A percentile compares a stretch with the other conserved stretches of the same genome.
These are phyloP conservation scores for Bathynomus jamesi DNA, from an alignment of 1,140 invertebrate species.

Conservation along the genomic window DNA sequence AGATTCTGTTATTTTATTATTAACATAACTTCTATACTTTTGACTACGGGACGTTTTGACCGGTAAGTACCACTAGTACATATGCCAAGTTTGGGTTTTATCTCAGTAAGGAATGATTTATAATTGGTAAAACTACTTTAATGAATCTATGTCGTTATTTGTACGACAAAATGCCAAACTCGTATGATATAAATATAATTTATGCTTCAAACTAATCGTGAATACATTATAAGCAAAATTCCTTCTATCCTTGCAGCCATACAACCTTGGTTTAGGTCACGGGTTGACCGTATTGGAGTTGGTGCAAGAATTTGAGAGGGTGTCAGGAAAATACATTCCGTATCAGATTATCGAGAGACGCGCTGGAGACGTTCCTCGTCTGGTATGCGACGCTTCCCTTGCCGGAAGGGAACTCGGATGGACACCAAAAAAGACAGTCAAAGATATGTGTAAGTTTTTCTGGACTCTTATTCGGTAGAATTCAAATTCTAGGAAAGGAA, in stretches of 20 bases:
- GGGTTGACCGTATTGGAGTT: slow-evolving; percentile 47
- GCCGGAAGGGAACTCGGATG: slow-evolving; percentile 72
- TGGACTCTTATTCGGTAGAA: background rate
- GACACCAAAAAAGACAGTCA: slow-evolving; percentile 65
- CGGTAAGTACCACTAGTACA: no score
- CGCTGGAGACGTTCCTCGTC: slow-evolving; percentile 73
- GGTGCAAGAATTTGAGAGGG: slow-evolving; percentile 12
- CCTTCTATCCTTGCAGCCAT: slow-evolving; percentile 49
- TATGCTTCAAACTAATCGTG: no score
- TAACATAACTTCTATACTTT: no score
- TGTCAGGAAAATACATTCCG: slow-evolving; percentile 56
- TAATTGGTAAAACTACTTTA: no score
- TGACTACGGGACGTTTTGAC: no score
- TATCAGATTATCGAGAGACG: slow-evolving; percentile 67
- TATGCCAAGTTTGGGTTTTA: no score
- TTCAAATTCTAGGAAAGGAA: background rate
- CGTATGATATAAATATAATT: no score
- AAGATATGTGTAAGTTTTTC: slow-evolving; percentile 73
- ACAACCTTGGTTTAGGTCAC: slow-evolving; percentile 90
- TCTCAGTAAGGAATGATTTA: no score
- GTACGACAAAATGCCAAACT: no score
- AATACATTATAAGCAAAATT: background rate
- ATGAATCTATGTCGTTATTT: no score
- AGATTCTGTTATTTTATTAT: no score
- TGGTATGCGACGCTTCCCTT: slow-evolving; percentile 74